Conservation (phyloP, 2,113 vertebrate species). For the Orientallactaga bullata region DNA sequence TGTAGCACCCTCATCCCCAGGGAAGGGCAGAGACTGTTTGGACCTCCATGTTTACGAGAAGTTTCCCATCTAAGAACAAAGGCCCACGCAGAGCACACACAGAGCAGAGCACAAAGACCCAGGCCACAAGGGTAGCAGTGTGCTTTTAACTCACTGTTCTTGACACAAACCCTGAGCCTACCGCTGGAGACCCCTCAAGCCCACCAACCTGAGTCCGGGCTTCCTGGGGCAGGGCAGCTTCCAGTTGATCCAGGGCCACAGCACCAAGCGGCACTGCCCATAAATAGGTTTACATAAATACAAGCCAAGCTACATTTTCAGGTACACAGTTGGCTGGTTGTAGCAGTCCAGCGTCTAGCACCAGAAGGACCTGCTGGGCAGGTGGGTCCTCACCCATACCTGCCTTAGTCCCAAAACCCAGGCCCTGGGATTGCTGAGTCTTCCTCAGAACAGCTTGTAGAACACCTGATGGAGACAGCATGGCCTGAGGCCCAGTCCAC, state of each 20-base stretch:
- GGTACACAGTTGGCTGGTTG: neutral
- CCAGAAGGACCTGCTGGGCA: conserved; percentile 2
- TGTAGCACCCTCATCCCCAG: too few relatives aligned
- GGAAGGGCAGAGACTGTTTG: neutral
- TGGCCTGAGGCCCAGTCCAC: neutral
- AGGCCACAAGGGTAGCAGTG: neutral
- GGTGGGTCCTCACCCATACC: neutral
- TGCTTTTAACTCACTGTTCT: conserved; percentile 33
- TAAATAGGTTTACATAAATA: conserved; percentile 81
- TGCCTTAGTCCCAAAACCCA: neutral
- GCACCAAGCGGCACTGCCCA: neutral
- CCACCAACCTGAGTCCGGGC: neutral
- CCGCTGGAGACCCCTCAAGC: neutral
- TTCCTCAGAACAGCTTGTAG: neutral
- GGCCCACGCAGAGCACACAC: fast-evolving
- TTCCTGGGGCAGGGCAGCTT: neutral
- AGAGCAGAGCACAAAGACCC: neutral
- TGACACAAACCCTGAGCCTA: neutral
- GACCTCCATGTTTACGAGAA: neutral
- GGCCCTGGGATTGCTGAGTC: fast-evolving
- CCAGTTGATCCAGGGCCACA: neutral
- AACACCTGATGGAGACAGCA: neutral
- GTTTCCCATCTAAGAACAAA: neutral
- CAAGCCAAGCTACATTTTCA: neutral
- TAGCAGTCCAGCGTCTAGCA: conserved; percentile 49